Evolutionary conservation across 2,113 vertebrate species (phyloP).

Genomic region (Mormoops blainvillei): DNA sequence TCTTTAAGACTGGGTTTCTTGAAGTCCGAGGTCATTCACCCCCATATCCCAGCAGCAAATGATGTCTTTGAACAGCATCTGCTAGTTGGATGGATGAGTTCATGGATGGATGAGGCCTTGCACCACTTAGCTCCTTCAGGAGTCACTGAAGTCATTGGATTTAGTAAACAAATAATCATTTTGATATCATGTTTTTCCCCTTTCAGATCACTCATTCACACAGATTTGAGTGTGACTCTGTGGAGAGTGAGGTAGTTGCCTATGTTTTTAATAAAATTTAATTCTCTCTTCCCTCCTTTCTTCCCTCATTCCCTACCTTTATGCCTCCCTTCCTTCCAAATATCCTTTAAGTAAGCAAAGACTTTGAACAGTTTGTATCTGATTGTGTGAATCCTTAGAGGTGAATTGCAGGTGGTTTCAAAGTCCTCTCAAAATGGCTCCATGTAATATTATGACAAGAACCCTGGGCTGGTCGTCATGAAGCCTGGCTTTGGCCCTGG

Average conservation of each 20-base stretch:
- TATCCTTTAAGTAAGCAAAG: not conserved
- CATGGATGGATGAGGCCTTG: not conserved
- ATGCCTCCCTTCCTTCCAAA: not conserved
- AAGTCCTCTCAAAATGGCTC: not conserved
- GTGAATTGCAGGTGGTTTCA: not conserved
- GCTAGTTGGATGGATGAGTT: not conserved
- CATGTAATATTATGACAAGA: not conserved
- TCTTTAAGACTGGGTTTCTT: not conserved
- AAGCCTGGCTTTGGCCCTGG: not conserved
- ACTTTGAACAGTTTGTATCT: not conserved
- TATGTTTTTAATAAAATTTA: conserved; percentile 7
- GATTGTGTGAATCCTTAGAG: not conserved
- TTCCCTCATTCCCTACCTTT: not conserved
- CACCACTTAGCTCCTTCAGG: not conserved
- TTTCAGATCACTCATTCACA: not conserved
- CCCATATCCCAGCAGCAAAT: not conserved
- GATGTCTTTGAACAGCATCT: not conserved
- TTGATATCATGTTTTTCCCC: not conserved
- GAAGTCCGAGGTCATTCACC: not conserved
- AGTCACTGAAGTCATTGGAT: not conserved
- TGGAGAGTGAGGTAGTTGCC: not conserved
- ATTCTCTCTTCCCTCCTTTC: not conserved
- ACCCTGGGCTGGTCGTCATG: not conserved
- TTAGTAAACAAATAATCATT: not conserved
- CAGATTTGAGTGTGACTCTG: not conserved